A percentile compares a stretch with the other conserved stretches of the same genome.
Evolutionary conservation across 2,113 vertebrate genomes (phyloP).

Genomic region (Anolis carolinensis): DNA sequence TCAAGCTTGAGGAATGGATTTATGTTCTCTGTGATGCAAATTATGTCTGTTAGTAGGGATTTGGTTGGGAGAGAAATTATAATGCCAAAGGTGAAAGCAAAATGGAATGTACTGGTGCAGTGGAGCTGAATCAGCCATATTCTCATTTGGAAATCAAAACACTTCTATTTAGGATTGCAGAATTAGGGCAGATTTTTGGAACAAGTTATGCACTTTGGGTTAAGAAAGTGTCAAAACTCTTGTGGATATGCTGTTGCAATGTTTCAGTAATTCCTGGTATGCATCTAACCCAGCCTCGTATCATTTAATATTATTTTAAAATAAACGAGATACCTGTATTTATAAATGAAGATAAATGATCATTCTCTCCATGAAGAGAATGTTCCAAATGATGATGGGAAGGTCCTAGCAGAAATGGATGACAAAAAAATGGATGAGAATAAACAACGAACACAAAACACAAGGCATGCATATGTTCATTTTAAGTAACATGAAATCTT

Average conservation of each 20-base stretch:
- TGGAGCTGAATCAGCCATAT: neutral
- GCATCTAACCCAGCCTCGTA: neutral
- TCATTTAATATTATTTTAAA: neutral
- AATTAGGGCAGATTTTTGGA: neutral
- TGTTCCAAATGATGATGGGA: neutral
- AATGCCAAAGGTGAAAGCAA: neutral
- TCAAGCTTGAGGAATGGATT: neutral
- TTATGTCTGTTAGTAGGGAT: neutral
- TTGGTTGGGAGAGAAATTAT: too few relatives aligned
- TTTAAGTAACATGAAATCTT: neutral
- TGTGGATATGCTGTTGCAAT: neutral
- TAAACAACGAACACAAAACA: neutral
- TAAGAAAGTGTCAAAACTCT: neutral
- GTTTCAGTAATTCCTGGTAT: neutral
- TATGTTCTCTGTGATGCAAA: neutral
- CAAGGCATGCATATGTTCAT: neutral
- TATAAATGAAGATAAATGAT: neutral
- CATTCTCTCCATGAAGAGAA: neutral
- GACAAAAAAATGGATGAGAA: neutral
- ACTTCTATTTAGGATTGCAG: neutral
- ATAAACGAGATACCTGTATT: neutral
- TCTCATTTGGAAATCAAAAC: neutral
- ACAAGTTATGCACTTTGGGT: neutral
- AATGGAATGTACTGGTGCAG: neutral
- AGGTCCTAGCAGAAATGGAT: neutral